phyloP scores from a whole-genome alignment of 30 jellyfish, hydroid and myxozoan species.

The Phacellophora camtschatica region DNA sequence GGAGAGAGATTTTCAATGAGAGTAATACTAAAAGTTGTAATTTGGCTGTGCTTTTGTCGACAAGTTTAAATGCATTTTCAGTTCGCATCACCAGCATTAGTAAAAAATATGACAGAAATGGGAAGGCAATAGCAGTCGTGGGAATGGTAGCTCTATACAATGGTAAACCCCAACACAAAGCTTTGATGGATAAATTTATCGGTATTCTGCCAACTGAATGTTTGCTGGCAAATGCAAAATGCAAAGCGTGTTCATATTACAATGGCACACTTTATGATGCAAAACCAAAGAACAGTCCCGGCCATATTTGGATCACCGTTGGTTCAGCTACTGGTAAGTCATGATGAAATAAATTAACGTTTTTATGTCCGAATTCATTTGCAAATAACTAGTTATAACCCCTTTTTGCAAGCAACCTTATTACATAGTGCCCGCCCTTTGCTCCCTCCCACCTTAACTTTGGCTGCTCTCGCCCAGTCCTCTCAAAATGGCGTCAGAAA shows the following conservation, averaged over 20 bases:
- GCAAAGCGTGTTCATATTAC: slow-evolving; percentile 4
- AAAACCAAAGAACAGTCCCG: not conserved
- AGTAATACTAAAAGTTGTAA: not conserved
- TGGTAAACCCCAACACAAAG: slow-evolving; percentile 11
- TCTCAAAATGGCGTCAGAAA: too few species aligned
- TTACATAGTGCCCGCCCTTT: too few species aligned
- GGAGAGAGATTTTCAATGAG: not conserved
- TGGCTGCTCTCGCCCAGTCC: too few species aligned
- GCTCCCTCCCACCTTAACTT: too few species aligned
- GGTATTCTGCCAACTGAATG: slow-evolving; percentile 3
- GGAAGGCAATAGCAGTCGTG: slow-evolving; percentile 5
- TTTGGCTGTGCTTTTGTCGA: not conserved
- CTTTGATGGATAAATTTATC: not conserved
- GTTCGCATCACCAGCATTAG: slow-evolving; percentile 29
- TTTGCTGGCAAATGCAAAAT: not conserved
- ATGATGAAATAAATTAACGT: too few species aligned
- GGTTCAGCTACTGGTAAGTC: slow-evolving; percentile 40
- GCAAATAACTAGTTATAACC: too few species aligned
- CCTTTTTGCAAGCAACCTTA: too few species aligned
- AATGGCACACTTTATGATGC: slow-evolving; percentile 27
- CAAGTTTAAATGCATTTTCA: not conserved
- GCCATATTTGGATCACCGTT: slow-evolving; percentile 27
- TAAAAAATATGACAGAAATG: slow-evolving; percentile 20
- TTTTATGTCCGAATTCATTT: too few species aligned
- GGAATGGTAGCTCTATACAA: slow-evolving; percentile 52